These are phyloP conservation scores for Struthidea cinerea DNA, from an alignment of 2,113 vertebrate species.

Conservation along the genomic window DNA sequence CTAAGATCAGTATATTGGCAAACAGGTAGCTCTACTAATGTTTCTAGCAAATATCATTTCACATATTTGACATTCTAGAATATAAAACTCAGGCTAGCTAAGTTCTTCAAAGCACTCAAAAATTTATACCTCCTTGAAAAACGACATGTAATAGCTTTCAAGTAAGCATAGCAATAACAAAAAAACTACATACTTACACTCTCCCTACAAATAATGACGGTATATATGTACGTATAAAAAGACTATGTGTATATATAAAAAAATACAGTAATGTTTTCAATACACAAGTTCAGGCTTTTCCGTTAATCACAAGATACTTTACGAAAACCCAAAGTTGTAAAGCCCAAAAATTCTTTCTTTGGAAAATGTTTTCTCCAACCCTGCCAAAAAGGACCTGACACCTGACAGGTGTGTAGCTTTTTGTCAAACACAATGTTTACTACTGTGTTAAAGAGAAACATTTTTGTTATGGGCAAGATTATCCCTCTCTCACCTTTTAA, in stretches of 20 bases:
- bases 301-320: not conserved
- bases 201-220: not conserved
- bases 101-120: not conserved
- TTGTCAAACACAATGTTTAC: not conserved
- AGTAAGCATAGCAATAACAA: not conserved
- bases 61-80: not conserved
- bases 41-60: not conserved
- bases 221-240: not conserved
- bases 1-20: not conserved
- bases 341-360: not conserved
- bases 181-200: not conserved
- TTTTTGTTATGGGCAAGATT: not conserved
- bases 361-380: not conserved
- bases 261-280: not conserved
- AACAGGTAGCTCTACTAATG: not conserved
- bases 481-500: conserved; percentile 37
- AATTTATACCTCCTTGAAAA: not conserved
- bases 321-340: not conserved
- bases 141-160: not conserved
- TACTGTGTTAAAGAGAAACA: not conserved
- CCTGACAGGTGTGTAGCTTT: not conserved
- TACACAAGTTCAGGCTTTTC: not conserved
- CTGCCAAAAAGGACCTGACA: not conserved
- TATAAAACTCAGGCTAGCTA: not conserved
- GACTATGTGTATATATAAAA: not conserved